Base-by-base conservation (phyloP, 2,888 invertebrate genomes). In the Oxyteleia sp. region DNA sequence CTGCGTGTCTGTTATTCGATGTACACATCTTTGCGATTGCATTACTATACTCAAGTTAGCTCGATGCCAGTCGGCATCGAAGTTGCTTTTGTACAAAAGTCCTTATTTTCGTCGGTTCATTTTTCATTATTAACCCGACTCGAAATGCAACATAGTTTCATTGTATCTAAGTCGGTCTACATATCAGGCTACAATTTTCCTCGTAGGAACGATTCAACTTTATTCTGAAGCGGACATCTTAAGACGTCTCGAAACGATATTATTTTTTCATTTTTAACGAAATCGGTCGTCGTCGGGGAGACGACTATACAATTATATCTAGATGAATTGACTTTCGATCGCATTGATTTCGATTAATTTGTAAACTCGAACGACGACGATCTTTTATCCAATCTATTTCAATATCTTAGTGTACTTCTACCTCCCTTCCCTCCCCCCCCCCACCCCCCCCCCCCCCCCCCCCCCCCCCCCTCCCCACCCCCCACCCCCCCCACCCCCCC, bases 141-240 rank as follows among this genome's bases (percentile, higher is more conserved):
- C 15, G 32, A 13, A 74, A 38, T 29, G 26, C 63, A 43, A 63
- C 35, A 47, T 43, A 49, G 35, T 23, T 45, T 49, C 5, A 47
- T 59, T 59, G 26, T 23, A 2, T 38, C 88, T 87, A 88, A 88
- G 86, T 88, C 86, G 86, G 89, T 89, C 89, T 89, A 90, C 90
- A 90, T 90, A 90, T 90, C 90, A 90, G 87, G 88, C 82, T 86
- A 85, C 86, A 47, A 47, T 69, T 81, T 41, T 47, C 45, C 45
- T 49, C 20, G 3, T 32, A 38, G 38, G 10, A 10, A 38, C 2
- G 38, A 38, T 10, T 38, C 38, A 38, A 38, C 38, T 38, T 38
- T 38, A n/a, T n/a, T 38, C n/a, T 10, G 10, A n/a, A 10, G 38
- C 10, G 38, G n/a, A 38, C 38, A 38, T 38, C 38, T 38, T 38